Conservation (phyloP, 1,140 invertebrate genomes). For the Neomicropteryx cornuta region DNA sequence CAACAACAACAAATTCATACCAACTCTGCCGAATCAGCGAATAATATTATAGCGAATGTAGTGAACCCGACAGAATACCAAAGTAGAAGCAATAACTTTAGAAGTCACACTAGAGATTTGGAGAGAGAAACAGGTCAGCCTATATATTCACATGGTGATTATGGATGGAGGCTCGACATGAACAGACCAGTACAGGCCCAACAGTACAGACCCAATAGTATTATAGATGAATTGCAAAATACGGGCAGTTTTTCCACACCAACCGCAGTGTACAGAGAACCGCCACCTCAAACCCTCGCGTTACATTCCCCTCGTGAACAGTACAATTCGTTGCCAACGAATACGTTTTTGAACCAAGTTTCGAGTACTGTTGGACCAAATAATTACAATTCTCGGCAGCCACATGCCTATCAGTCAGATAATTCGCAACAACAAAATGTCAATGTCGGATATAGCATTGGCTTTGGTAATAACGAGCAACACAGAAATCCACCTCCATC, state of each 20-base stretch:
- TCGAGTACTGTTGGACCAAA: conserved; percentile 8
- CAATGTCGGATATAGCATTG: conserved; percentile 18
- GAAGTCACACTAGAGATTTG: conserved; percentile 17
- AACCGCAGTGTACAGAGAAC: too few relatives aligned
- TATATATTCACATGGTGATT: conserved; percentile 33
- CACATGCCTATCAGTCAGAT: conserved; percentile 28
- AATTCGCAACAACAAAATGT: conserved; percentile 25
- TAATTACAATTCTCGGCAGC: conserved; percentile 10
- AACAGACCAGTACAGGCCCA: conserved; percentile 23
- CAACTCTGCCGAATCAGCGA: conserved; percentile 8
- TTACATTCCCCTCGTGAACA: conserved; percentile 8
- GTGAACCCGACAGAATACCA: conserved; percentile 15
- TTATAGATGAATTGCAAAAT: too few relatives aligned
- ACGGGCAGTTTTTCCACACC: too few relatives aligned
- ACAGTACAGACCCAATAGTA: background rate
- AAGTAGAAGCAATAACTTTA: conserved; percentile 24
- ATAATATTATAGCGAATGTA: conserved; percentile 12
- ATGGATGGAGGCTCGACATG: conserved; percentile 32
- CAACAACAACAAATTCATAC: conserved; percentile 5
- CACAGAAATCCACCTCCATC: background rate
- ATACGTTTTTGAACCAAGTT: conserved; percentile 25
- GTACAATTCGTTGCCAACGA: conserved; percentile 15
- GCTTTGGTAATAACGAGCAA: conserved; percentile 10
- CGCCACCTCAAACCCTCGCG: conserved; percentile 7
- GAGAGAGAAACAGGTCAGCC: conserved; percentile 22